phyloP scores from a whole-genome alignment of 2,888 invertebrate species.

The Gymnocheta viridis region DNA sequence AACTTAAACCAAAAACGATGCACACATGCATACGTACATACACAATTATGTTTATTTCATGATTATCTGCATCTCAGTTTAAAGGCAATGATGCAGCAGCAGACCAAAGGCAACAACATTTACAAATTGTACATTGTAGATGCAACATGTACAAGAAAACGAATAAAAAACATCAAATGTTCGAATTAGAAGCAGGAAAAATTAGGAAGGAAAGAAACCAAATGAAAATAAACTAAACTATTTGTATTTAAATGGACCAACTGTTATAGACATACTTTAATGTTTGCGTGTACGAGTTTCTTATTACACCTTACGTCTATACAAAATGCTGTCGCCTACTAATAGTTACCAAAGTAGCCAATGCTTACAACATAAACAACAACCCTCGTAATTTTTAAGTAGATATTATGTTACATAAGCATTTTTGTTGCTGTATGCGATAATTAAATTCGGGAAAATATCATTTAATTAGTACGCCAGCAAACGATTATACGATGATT shows the following conservation, averaged over 20 bases:
- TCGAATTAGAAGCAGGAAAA: constrained; percentile 17
- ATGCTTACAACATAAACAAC: neutral
- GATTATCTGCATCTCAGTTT: neutral
- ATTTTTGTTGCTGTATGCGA: neutral
- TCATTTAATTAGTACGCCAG: constrained; percentile 4
- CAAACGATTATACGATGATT: neutral
- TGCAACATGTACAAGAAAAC: constrained; percentile 3
- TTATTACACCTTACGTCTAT: too few relatives aligned
- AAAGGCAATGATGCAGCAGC: neutral
- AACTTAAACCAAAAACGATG: neutral
- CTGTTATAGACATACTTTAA: neutral
- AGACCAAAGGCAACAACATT: neutral
- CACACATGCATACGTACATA: too few relatives aligned
- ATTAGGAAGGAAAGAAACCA: neutral
- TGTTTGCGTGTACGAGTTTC: too few relatives aligned
- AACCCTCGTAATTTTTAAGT: neutral
- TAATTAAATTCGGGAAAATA: constrained; percentile 27
- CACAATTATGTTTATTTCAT: neutral
- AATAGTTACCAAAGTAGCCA: too few relatives aligned
- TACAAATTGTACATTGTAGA: neutral
- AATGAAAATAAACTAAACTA: neutral
- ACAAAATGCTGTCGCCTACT: too few relatives aligned
- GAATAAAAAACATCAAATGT: neutral
- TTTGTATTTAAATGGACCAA: neutral
- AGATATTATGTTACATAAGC: neutral